These are phyloP conservation scores for Spodoptera frugiperda DNA, from an alignment of 1,140 invertebrate genomes.

Conservation along the genomic window DNA sequence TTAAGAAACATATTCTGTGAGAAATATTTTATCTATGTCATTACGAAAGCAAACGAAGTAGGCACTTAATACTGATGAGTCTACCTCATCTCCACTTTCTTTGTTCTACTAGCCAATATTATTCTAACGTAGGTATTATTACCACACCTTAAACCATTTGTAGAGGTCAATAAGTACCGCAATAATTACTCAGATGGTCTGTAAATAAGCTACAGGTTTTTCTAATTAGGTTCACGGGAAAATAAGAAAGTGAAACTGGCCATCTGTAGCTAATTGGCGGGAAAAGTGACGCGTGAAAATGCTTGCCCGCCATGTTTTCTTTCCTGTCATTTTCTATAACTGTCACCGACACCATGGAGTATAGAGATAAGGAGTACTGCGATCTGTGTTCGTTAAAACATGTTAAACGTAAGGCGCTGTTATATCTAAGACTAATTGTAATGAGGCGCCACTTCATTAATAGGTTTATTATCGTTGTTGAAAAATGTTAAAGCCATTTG, in stretches of 20 bases:
- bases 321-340: slow-evolving; percentile 61
- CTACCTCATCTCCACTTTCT: slow-evolving; percentile 36
- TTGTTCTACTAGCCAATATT: slow-evolving; percentile 40
- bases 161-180: slow-evolving; percentile 49
- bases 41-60: slow-evolving; percentile 1
- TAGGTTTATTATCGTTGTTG: too few relatives aligned
- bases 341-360: too few relatives aligned
- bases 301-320: slow-evolving; percentile 59
- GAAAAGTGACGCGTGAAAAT: slow-evolving; percentile 62
- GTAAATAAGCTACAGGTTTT: slow-evolving; percentile 43
- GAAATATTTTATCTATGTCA: background rate
- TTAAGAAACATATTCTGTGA: background rate
- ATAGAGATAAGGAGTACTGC: too few relatives aligned
- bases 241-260: slow-evolving; percentile 72
- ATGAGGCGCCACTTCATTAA: too few relatives aligned
- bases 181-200: slow-evolving; percentile 23
- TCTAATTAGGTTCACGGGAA: slow-evolving; percentile 61
- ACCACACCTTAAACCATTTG: slow-evolving; percentile 37
- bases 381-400: background rate
- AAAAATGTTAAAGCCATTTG: too few relatives aligned
- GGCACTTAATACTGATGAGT: background rate
- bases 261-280: slow-evolving; percentile 58
- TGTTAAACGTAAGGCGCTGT: background rate
- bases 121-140: slow-evolving; percentile 23
- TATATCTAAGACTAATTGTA: too few relatives aligned